Conservation (phyloP, 1,140 invertebrate genomes). For the Monochamus saltuarius region DNA sequence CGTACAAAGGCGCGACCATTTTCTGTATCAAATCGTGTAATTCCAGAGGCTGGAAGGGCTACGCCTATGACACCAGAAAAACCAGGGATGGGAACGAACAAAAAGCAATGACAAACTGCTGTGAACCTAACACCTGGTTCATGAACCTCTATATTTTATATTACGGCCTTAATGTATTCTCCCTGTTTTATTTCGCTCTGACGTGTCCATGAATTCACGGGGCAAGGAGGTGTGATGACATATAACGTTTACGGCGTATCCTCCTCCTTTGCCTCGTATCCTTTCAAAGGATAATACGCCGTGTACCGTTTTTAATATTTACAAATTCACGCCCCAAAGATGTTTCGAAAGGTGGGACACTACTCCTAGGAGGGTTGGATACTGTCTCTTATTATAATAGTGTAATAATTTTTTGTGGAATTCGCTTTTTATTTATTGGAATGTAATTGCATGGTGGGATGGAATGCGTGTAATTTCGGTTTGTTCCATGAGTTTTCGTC, state of each 20-base stretch:
- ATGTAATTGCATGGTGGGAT: no score
- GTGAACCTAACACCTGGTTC: slow-evolving; percentile 41
- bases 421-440: no score
- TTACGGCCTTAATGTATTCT: slow-evolving; percentile 24
- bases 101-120: slow-evolving; percentile 34
- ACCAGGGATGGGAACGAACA: slow-evolving; percentile 24
- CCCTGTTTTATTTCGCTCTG: slow-evolving; percentile 18
- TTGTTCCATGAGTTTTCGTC: no score
- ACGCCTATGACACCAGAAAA: slow-evolving; percentile 43
- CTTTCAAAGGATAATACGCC: slow-evolving; percentile 16
- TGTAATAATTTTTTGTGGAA: no score
- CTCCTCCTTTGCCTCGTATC: slow-evolving; percentile 22
- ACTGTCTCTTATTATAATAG: background rate
- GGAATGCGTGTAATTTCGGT: no score
- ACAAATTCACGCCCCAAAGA: slow-evolving; percentile 31
- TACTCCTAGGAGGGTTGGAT: slow-evolving; percentile 8
- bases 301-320: slow-evolving; percentile 19
- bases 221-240: slow-evolving; percentile 28
- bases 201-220: slow-evolving; percentile 13
- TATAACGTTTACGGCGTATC: slow-evolving; percentile 32
- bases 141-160: slow-evolving; percentile 31
- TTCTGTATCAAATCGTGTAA: slow-evolving; percentile 47
- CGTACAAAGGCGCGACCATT: slow-evolving; percentile 27
- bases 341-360: slow-evolving; percentile 20
- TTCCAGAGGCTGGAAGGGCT: slow-evolving; percentile 45